Conservation (phyloP, 2,113 vertebrate species). For the Hepsetus odoe region DNA sequence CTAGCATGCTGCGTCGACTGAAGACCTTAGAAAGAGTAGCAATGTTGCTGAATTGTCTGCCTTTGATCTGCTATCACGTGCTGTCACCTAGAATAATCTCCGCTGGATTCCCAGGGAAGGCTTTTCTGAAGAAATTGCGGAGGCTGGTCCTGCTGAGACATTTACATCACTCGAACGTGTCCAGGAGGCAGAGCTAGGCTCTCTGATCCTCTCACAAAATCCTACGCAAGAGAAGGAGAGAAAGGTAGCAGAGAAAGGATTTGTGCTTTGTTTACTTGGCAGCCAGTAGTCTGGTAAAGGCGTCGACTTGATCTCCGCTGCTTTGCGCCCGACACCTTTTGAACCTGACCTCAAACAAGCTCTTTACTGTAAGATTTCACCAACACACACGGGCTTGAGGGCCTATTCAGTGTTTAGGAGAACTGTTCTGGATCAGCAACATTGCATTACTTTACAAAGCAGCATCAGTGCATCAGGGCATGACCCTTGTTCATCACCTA, state of each 20-base stretch:
- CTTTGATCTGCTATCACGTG: conserved; percentile 46
- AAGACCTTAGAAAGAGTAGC: conserved; percentile 32
- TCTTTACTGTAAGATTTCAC: no score
- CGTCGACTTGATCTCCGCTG: not conserved
- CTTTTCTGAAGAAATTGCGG: not conserved
- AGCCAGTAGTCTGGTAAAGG: not conserved
- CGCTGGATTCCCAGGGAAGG: not conserved
- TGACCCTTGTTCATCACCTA: no score
- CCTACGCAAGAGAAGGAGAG: not conserved
- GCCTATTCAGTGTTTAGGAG: not conserved
- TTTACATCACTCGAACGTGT: conserved; percentile 29
- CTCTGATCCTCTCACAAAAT: conserved; percentile 31
- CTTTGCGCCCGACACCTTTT: not conserved
- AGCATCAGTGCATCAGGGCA: no score
- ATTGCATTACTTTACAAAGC: no score
- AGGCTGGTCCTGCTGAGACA: conserved; percentile 34
- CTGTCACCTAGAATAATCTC: conserved; percentile 41
- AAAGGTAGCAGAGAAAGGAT: conserved; percentile 14
- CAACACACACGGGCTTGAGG: not conserved
- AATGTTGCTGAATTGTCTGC: conserved; percentile 23
- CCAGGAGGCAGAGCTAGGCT: not conserved
- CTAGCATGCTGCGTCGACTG: conserved; percentile 7
- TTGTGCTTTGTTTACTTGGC: conserved; percentile 14
- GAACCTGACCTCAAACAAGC: not conserved
- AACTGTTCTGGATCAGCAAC: no score